These are phyloP conservation scores for Coranthus polyacanthus DNA, from an alignment of 2,797 vertebrate species.

Conservation along the genomic window DNA sequence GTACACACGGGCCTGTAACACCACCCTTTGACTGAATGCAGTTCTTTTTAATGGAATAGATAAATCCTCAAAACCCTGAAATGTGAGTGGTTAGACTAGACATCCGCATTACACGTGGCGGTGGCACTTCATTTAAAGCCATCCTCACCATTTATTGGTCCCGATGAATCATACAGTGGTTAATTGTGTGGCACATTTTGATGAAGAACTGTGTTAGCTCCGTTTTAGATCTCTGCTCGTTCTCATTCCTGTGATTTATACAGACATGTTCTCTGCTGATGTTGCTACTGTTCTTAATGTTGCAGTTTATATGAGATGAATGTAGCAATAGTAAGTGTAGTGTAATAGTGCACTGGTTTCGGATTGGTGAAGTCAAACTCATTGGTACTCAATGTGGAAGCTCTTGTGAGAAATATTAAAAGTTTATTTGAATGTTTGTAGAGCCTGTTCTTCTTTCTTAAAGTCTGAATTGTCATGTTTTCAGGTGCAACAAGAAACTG, in stretches of 20 bases:
- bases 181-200: constrained; percentile 45
- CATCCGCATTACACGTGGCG: constrained; percentile 28
- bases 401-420: constrained; percentile 93
- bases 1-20: constrained; percentile 16
- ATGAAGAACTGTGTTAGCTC: constrained; percentile 42
- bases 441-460: constrained; percentile 30
- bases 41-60: constrained; percentile 5
- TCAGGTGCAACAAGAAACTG: neutral
- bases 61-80: constrained; percentile 43
- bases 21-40: constrained; percentile 44
- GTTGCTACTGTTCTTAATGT: constrained; percentile 87
- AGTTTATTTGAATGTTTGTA: constrained; percentile 68
- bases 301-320: constrained; percentile 82
- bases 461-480: neutral
- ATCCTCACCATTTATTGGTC: constrained; percentile 22
- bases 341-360: constrained; percentile 77
- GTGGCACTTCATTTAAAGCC: constrained; percentile 27
- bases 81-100: constrained; percentile 42
- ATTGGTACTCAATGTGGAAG: constrained; percentile 75
- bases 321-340: constrained; percentile 79
- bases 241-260: constrained; percentile 57
- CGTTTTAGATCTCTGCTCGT: constrained; percentile 20
- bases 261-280: constrained; percentile 84
- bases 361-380: constrained; percentile 64
- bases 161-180: constrained; percentile 28